These are phyloP conservation scores for Sarcophaga rosellei DNA, from an alignment of 2,888 invertebrate species.

Conservation along the genomic window DNA sequence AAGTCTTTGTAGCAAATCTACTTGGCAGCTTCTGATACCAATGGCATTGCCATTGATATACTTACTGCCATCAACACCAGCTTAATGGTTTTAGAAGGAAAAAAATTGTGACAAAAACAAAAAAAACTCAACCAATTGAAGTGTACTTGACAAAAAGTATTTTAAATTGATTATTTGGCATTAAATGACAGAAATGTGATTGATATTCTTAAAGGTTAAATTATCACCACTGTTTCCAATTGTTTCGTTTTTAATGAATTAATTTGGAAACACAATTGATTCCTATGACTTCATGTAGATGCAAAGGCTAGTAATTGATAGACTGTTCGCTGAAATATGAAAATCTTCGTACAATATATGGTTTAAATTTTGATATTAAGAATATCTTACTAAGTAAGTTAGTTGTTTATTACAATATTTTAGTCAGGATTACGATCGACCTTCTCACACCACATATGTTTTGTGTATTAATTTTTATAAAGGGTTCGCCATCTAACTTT, in stretches of 20 bases:
- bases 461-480: no score
- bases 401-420: no score
- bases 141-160: constrained; percentile 9
- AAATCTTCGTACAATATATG: no score
- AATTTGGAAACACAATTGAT: neutral
- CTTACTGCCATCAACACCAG: constrained; percentile 11
- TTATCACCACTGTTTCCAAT: neutral
- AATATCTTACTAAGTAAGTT: no score
- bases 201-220: constrained; percentile 36
- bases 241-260: neutral
- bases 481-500: no score
- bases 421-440: no score
- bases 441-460: no score
- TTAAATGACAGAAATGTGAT: constrained; percentile 25
- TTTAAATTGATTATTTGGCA: constrained; percentile 54
- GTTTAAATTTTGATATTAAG: no score
- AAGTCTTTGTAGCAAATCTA: neutral
- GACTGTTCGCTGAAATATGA: no score
- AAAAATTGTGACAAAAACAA: neutral
- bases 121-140: neutral
- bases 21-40: neutral
- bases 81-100: neutral
- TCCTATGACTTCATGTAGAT: no score
- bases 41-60: neutral
- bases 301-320: no score